These are phyloP conservation scores for Acromyrmex heyeri DNA, from an alignment of 1,140 invertebrate species.

Conservation along the genomic window DNA sequence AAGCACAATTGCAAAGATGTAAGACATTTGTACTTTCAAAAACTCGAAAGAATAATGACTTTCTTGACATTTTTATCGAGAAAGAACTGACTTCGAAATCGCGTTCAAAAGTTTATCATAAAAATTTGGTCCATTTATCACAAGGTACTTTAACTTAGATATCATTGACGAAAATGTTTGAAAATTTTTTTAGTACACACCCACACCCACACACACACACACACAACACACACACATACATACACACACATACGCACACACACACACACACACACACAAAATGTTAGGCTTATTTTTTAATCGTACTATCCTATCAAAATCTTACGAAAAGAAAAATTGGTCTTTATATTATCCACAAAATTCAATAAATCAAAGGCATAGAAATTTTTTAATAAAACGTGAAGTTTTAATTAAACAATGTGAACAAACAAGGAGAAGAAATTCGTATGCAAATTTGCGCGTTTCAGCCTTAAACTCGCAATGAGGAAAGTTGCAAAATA, in stretches of 20 bases:
- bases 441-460: conserved; percentile 38
- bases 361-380: not conserved
- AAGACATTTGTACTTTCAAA: not conserved
- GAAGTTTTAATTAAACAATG: not conserved
- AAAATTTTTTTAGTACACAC: not conserved
- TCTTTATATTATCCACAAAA: not conserved
- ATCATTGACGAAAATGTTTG: not conserved
- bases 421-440: not conserved
- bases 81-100: not conserved
- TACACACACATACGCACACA: too few species aligned
- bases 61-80: not conserved
- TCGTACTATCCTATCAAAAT: not conserved
- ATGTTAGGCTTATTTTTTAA: not conserved
- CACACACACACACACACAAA: not conserved
- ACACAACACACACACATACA: too few species aligned
- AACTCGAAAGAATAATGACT: not conserved
- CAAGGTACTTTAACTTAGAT: not conserved
- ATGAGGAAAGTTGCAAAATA: conserved; percentile 59
- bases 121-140: conserved; percentile 8
- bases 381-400: conserved; percentile 44
- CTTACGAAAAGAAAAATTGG: not conserved
- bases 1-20: not conserved
- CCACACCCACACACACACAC: too few species aligned
- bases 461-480: conserved; percentile 38
- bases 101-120: not conserved